Evolutionary conservation across 2,113 vertebrate genomes (phyloP), one percentile per base, ranked within the genome.

Genomic region (Eidolon helvum): DNA sequence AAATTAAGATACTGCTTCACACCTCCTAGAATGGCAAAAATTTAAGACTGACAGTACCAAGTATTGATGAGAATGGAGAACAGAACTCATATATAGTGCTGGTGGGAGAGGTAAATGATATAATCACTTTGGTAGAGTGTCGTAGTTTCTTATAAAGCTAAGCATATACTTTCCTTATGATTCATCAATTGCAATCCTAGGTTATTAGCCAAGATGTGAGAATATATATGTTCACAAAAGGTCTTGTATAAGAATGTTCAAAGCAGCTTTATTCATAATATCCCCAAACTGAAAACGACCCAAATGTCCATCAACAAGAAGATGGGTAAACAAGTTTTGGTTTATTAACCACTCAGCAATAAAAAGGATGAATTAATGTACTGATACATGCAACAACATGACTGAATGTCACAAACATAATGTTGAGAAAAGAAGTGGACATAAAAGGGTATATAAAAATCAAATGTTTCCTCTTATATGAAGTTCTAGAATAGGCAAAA

Each of bases 91-190:
- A 80, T 21, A 19, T 55, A 68, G 75, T 65, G 16, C 75, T 92
- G 48, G 59, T 28, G 9, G 72, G 50, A 69, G 26, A 63, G 28
- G 80, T 77, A 85, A 84, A 77, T 74, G n/a, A 26, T 53, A 86
- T 14, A 75, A 93, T 10, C 19, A 85, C 30, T 72, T 68, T 63
- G 33, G 71, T 24, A 77, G 35, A 89, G 21, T 43, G 61, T 68
- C 24, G 35, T 43, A 87, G 85, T 66, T 97, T 97, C 93, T 79
- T 74, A 59, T 11, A 82, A 65, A 87, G 22, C 79, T 69, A 33
- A 85, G 71, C 18, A 24, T 18, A 65, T 12, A 75, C 12, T 74
- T 85, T 50, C 5, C 30, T 78, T 95, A 35, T 14, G 53, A 87
- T 69, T 21, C 38, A 84, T n/a, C 24, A 75, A 35, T 18, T 69